Conservation (phyloP, 2,888 invertebrate genomes). For the Chloroclystis v-ata region DNA sequence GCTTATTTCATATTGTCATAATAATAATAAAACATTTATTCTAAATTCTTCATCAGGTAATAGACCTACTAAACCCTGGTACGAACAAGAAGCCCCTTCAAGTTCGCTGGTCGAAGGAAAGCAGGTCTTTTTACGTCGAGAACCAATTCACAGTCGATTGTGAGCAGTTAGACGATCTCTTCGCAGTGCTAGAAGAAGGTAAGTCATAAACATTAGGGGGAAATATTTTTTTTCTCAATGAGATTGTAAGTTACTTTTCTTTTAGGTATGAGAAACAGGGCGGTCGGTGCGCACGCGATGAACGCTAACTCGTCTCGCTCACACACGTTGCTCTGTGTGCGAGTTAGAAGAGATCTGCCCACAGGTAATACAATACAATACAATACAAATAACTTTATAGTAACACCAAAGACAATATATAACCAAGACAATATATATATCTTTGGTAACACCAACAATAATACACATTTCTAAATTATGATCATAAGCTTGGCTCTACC, state of each 20-base stretch:
- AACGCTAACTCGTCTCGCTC: constrained; percentile 95
- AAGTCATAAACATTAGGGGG: no score
- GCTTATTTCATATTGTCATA: no score
- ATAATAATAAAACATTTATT: no score
- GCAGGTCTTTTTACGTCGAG: constrained; percentile 95
- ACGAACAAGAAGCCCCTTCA: constrained; percentile 88
- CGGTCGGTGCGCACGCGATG: constrained; percentile 94
- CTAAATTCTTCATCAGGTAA: no score
- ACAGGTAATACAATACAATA: constrained; percentile 64
- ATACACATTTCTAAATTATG: no score
- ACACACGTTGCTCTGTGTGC: constrained; percentile 93
- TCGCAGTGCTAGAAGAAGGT: constrained; percentile 97
- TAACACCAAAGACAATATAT: no score
- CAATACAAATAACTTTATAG: no score
- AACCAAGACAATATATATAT: no score
- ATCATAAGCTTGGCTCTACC: no score
- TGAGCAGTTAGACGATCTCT: constrained; percentile 92
- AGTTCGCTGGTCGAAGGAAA: constrained; percentile 96
- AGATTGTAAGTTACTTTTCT: no score
- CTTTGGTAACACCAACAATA: no score
- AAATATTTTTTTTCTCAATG: no score
- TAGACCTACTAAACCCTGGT: constrained; percentile 94
- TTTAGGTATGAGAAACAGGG: constrained; percentile 93
- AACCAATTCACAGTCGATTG: constrained; percentile 97
- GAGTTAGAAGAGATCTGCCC: constrained; percentile 91